Percentiles rank a stretch among this genome's conserved stretches.
Evolutionary conservation across 2,113 vertebrate genomes (phyloP).

Genomic region (Paraplagusia blochii): DNA sequence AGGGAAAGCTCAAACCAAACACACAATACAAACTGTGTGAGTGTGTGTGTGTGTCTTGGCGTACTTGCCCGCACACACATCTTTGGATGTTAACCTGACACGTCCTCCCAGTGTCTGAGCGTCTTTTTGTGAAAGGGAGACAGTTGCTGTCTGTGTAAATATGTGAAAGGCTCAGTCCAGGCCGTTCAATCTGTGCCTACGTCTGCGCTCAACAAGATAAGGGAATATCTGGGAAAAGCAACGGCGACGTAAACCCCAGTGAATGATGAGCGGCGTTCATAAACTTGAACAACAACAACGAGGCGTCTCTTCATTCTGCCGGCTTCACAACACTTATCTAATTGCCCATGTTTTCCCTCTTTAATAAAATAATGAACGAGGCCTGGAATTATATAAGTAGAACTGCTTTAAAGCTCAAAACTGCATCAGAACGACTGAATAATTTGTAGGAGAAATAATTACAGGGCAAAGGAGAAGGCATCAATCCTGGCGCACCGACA

Average conservation of each 20-base stretch:
- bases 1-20: too few species aligned
- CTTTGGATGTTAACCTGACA: constrained; percentile 7
- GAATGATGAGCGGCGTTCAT: constrained; percentile 66
- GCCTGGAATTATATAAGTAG: constrained; percentile 67
- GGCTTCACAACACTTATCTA: constrained; percentile 72
- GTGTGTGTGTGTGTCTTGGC: neutral
- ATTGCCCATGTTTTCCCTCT: constrained; percentile 67
- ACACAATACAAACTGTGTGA: neutral
- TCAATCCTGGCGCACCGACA: constrained; percentile 76
- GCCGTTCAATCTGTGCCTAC: constrained; percentile 57
- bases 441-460: constrained; percentile 81
- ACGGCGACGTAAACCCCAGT: constrained; percentile 61
- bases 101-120: constrained; percentile 29
- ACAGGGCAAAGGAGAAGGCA: constrained; percentile 80
- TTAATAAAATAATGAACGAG: constrained; percentile 77
- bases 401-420: constrained; percentile 69
- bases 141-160: constrained; percentile 53
- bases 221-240: constrained; percentile 66
- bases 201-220: constrained; percentile 67
- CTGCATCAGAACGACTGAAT: constrained; percentile 76
- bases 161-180: constrained; percentile 46
- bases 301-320: constrained; percentile 61
- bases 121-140: constrained; percentile 40
- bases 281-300: constrained; percentile 72
- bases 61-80: constrained; percentile 20